phyloP scores from a whole-genome alignment of 2,113 vertebrate species.

The Heterochromis multidens region DNA sequence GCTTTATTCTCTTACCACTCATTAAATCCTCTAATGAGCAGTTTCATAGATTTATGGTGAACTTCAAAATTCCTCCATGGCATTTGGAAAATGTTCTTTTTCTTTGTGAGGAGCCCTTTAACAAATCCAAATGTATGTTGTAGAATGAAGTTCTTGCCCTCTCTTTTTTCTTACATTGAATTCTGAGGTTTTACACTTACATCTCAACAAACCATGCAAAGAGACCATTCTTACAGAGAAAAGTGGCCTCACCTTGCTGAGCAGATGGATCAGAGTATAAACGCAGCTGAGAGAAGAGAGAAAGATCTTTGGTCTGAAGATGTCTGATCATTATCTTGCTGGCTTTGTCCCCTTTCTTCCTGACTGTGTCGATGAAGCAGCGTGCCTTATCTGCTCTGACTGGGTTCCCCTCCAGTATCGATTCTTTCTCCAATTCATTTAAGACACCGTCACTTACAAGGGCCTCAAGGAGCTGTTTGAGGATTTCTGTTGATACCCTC shows the following conservation, averaged over 20 bases:
- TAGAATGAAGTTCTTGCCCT: neutral
- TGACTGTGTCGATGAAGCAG: neutral
- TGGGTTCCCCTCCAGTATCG: neutral
- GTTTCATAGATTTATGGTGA: too few species aligned
- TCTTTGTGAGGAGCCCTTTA: fast-evolving
- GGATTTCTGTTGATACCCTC: neutral
- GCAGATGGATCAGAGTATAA: neutral
- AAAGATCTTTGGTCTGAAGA: neutral
- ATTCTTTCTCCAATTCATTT: neutral
- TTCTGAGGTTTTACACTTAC: neutral
- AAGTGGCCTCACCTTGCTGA: neutral
- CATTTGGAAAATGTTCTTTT: neutral
- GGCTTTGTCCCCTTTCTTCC: neutral
- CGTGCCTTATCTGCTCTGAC: neutral
- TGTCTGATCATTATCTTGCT: neutral
- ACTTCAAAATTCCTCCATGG: neutral
- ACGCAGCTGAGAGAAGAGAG: neutral
- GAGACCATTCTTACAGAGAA: neutral
- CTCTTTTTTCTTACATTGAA: neutral
- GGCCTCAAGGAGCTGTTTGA: neutral
- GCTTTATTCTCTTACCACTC: neutral
- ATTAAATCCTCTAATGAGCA: neutral
- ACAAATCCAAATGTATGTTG: neutral
- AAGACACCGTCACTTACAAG: neutral
- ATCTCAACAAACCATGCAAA: neutral